Conservation (phyloP, 2,113 vertebrate species). For the Tauraco erythrolophus region DNA sequence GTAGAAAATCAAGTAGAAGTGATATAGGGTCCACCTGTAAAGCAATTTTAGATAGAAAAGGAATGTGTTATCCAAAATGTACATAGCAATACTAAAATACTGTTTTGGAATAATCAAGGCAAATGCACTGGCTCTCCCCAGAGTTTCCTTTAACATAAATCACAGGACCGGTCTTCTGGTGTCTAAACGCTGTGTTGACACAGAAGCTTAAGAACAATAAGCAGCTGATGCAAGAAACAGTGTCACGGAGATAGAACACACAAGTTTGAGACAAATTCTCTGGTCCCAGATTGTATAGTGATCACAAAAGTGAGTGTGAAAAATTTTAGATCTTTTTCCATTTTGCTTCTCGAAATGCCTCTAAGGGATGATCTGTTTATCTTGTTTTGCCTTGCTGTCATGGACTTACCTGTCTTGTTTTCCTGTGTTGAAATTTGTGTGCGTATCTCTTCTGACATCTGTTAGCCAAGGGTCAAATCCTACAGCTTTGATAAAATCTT, state of each 20-base stretch:
- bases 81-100: not conserved
- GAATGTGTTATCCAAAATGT: not conserved
- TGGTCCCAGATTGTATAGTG: not conserved
- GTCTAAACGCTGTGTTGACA: not conserved
- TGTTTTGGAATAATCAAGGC: not conserved
- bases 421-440: not conserved
- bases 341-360: not conserved
- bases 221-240: not conserved
- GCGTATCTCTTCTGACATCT: not conserved
- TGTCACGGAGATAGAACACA: not conserved
- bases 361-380: not conserved
- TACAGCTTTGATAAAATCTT: not conserved
- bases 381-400: not conserved
- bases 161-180: accelerated
- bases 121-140: not conserved
- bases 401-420: not conserved
- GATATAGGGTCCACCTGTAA: not conserved
- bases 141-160: not conserved
- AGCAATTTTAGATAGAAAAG: not conserved
- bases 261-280: not conserved
- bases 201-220: not conserved
- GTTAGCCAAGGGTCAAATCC: not conserved
- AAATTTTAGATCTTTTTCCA: not conserved
- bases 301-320: not conserved
- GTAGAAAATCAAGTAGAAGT: not conserved